These are phyloP conservation scores for Aurelia aurita complex sp. Pacific DNA, from an alignment of 30 jellyfish, hydroid and myxozoan species.

Conservation along the genomic window DNA sequence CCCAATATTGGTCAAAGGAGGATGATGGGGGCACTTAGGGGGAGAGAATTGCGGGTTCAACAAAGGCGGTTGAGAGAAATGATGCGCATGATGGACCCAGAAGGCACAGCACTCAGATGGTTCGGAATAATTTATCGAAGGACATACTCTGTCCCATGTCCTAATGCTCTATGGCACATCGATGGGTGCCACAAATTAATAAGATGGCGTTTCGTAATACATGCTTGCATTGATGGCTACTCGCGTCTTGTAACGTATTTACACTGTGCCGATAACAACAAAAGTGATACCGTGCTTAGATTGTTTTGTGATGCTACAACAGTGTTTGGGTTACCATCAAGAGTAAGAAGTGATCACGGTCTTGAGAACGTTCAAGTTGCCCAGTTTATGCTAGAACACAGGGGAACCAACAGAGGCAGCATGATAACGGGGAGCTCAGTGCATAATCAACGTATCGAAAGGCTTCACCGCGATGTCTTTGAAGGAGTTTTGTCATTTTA, in stretches of 20 bases:
- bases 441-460: conserved; percentile 30
- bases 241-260: conserved; percentile 12
- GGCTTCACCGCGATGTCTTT: conserved; percentile 33
- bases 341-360: conserved; percentile 21
- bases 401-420: conserved; percentile 13
- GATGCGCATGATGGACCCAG: conserved; percentile 21
- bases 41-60: conserved; percentile 15
- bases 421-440: conserved; percentile 30
- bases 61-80: background rate
- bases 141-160: conserved; percentile 1
- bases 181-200: conserved; percentile 16
- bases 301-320: background rate
- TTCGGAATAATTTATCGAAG: conserved; percentile 1
- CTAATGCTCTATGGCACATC: conserved; percentile 16
- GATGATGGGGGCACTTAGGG: conserved; percentile 32
- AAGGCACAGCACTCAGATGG: conserved; percentile 13
- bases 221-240: conserved; percentile 39
- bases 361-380: background rate
- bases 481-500: conserved; percentile 36
- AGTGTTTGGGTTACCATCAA: conserved; percentile 18
- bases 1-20: conserved; percentile 27
- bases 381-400: background rate
- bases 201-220: conserved; percentile 3
- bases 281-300: background rate
- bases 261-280: conserved; percentile 13